Conservation (phyloP, 2,888 invertebrate species). For the Agonopterix subpropinquella region DNA sequence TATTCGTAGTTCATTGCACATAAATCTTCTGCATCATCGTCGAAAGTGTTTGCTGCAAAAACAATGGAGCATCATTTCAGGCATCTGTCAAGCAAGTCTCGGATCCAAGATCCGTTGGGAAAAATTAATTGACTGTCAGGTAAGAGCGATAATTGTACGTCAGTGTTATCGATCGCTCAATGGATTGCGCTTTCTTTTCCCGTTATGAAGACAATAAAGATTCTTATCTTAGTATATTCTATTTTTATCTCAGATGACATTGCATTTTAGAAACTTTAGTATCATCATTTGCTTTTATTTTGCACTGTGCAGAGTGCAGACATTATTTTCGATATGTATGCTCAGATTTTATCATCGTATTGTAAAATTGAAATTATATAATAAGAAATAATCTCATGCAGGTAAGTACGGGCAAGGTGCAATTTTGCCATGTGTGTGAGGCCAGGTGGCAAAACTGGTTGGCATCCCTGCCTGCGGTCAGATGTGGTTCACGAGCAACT, state of each 20-base stretch:
- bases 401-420: conserved; percentile 19
- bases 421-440: conserved; percentile 30
- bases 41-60: conserved; percentile 42
- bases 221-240: conserved; percentile 16
- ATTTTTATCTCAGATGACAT: neutral
- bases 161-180: conserved; percentile 28
- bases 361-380: too few relatives aligned
- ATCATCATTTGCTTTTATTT: too few relatives aligned
- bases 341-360: too few relatives aligned
- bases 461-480: conserved; percentile 38
- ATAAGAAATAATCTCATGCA: neutral
- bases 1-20: too few relatives aligned
- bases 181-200: conserved; percentile 38
- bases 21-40: conserved; percentile 7
- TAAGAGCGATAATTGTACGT: conserved; percentile 37
- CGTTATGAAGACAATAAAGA: conserved; percentile 15
- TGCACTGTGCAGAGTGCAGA: too few relatives aligned
- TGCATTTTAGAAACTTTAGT: too few relatives aligned
- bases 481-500: conserved; percentile 32
- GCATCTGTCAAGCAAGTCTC: conserved; percentile 26
- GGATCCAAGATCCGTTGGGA: conserved; percentile 15
- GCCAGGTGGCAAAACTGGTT: conserved; percentile 47
- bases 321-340: too few relatives aligned
- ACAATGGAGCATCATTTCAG: conserved; percentile 39
- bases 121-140: conserved; percentile 38